Evolutionary conservation across 2,113 vertebrate genomes (phyloP).

Genomic region (Chamaetylas fuelleborni): DNA sequence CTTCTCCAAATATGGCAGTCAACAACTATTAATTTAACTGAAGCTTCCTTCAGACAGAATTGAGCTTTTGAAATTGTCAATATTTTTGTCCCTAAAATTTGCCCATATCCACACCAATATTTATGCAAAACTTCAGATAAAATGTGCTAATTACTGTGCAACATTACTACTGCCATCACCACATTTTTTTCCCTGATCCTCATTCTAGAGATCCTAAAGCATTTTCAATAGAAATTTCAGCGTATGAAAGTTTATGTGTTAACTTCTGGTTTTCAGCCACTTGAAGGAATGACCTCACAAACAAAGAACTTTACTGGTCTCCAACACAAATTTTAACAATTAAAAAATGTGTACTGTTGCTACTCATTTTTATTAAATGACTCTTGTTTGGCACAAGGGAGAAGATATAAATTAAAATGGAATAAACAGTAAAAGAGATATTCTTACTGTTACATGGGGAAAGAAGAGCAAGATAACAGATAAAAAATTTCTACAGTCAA

Average conservation of each 20-base stretch:
- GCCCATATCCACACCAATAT: neutral
- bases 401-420: neutral
- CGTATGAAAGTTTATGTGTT: neutral
- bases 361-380: neutral
- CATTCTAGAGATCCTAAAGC: neutral
- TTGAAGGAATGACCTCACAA: neutral
- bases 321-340: neutral
- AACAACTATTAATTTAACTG: neutral
- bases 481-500: neutral
- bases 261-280: neutral
- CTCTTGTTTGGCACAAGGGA: neutral
- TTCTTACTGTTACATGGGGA: neutral
- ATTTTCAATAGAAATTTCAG: neutral
- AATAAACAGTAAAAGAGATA: neutral
- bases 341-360: neutral
- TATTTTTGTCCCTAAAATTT: neutral
- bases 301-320: neutral
- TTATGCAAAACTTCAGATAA: neutral
- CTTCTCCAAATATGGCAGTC: neutral
- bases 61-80: neutral
- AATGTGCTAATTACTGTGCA: neutral
- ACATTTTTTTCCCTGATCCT: neutral
- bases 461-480: neutral
- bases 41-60: constrained; percentile 5
- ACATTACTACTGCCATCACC: neutral